Base-by-base conservation (phyloP, 2,888 invertebrate species). In the Yponomeuta malinellus region DNA sequence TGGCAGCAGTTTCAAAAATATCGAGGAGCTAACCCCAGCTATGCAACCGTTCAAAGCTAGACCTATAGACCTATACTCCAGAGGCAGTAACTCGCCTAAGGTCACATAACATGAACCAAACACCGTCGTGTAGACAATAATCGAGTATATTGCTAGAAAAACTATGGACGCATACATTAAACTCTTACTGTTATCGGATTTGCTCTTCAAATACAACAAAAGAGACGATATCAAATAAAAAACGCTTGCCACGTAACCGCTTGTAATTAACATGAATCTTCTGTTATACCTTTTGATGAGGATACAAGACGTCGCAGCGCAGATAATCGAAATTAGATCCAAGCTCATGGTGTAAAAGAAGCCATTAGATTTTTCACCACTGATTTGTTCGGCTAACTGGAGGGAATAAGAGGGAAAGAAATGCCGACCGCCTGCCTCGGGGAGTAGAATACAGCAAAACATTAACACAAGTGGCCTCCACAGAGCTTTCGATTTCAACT, bases 41-140 rank as follows among this genome's bases (percentile, higher is more conserved):
- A 70, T 43, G 9, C 71, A 37, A 10, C 73, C 73, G 15, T 71
- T 66, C 9, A 73, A 15, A 9, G 72, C 69, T 10, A 70, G 48
- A 6, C 73, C 73, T 10, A 72, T 23, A 52, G 72, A 69, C 31
- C 73, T 70, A 48, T 69, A 73, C 31, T 73, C 73, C n/a, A 73
- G 52, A 0, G 73, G 72, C 9, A 72, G 65, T 31, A 73, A 43
- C 68, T 73, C 73, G 4, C 73, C 73, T 68, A 72, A 70, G 15
- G 71, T 43, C 23, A 71, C 66, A 48, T 63, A 73, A 31, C 71
- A 52, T 6, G 71, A n/a, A 15, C 70, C 71, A 64, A 71, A 72
- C 15, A 68, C 48, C 9, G 71, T 48, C 1, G 31, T n/a, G 66
- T 71, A 70, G 0, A 69, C 66, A 6, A 70, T 65, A 10, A 70